Base-by-base conservation (phyloP, 2,888 invertebrate species). In the Micoletzkya japonica region DNA sequence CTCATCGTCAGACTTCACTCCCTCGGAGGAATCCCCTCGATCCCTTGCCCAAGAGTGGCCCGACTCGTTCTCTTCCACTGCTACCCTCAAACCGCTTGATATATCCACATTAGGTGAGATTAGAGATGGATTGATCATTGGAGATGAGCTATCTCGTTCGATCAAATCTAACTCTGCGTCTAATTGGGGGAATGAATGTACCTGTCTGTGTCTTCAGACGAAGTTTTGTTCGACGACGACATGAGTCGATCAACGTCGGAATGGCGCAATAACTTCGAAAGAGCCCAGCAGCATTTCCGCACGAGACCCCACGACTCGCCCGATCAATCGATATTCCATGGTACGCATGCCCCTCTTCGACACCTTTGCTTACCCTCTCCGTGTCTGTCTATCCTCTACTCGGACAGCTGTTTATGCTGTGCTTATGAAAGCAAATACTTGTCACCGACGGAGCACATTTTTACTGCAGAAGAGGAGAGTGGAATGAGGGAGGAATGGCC, bases 181-280 rank as follows among this genome's bases (percentile, higher is more conserved):
- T 17, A 7, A 20, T 50, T 49, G 20, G 49, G 17, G 24, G 20
- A 14, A 14, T 50, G 2, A 24, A 26, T 6, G 17, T 10, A 6
- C 30, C 10, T 6, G 20, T 52, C 24, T 3, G 2, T 61, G 24
- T 28, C 52, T 64, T 1, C 64, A 66, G 64, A 66, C 64, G 64
- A 66, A 6, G 24, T 66, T 0, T 28, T 66, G 37, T 30, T 28
- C 67, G 79, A 77, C 71, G 81, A 81, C 74, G 80, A 80, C 73
- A 82, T 82, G 82, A 77, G 73, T 67, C 76, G 77, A 2, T 76
- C 81, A 24, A 82, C 82, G 17, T 71, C 76, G 7, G 79, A 80
- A 71, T 82, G 82, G 82, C 72, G 74, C 59, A 76, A 76, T 30
- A 75, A 77, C 6, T 82, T 82, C 70, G 78, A 66, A 44, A 50